Evolutionary conservation across 2,888 invertebrate genomes (phyloP), one percentile per base, ranked within the genome.

Genomic region (Hololepta plana): DNA sequence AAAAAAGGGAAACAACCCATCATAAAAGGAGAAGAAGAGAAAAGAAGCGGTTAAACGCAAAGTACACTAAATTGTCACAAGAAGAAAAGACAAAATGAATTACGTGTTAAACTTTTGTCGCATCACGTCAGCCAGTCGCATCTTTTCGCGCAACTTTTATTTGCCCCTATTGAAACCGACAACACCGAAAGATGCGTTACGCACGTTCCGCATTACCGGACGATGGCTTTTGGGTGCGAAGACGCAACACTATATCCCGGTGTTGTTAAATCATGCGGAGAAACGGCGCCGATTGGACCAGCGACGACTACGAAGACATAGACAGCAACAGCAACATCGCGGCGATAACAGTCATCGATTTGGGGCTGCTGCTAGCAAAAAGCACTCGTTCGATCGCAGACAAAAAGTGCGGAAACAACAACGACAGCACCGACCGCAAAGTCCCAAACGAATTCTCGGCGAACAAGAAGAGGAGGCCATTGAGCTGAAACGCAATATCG

Each of bases 81-180:
- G 24, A 24, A 4, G 5, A 19, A 33, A 31, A 15, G 34, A 34
- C 32, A 38, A 28, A 22, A 53, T 55, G 42, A 54, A 54, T 40
- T 55, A 53, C 41, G 49, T 54, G 36, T 35, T 55, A 30, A 52
- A 52, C 41, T 81, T 72, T 54, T 82, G 82, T 55, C 72, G 79
- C 54, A 81, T 82, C 40, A 82, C 81, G 32, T 80, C 79, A 38
- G 73, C 72, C 46, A 77, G 79, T 53, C 65, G 74, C 39, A 76
- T 76, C 43, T 66, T 82, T 44, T 79, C 77, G 16, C 73, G 79
- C 47, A 77, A 80, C 25, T 79, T 81, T 53, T 82, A 82, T 49
- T 74, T 82, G 45, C 82, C 84, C 12, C 59, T 84, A 22, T 60
- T 82, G 29, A 77, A 79, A 26, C 81, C 81, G 2, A 72, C 80